Evolutionary conservation across 2,888 invertebrate species (phyloP).

Genomic region (Hirtodrosophila histrioides): DNA sequence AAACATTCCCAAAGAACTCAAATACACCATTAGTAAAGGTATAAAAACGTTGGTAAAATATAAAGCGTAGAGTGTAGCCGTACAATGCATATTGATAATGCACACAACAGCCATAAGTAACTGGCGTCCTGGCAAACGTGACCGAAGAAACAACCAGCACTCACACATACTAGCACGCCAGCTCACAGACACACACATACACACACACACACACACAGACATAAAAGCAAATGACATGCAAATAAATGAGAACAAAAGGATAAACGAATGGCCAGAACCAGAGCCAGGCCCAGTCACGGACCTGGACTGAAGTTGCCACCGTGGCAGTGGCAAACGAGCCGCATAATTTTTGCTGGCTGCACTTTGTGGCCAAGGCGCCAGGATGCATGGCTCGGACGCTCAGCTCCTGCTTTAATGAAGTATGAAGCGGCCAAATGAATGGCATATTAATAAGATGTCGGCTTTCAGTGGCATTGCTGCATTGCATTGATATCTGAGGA

Average conservation of each 20-base stretch:
- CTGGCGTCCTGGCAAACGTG: conserved; percentile 75
- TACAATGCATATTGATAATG: conserved; percentile 79
- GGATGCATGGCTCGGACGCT: conserved; percentile 36
- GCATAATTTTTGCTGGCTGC: conserved; percentile 77
- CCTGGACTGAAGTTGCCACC: conserved; percentile 24
- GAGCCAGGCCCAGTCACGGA: conserved; percentile 3
- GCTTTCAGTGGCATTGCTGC: conserved; percentile 48
- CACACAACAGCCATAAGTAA: conserved; percentile 75
- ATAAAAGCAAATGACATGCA: conserved; percentile 71
- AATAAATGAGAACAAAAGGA: conserved; percentile 78
- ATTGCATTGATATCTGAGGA: conserved; percentile 60
- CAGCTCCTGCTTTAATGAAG: conserved; percentile 73
- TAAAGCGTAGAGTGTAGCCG: conserved; percentile 29
- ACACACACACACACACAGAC: conserved; percentile 9
- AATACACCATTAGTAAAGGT: conserved; percentile 2
- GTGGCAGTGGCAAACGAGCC: conserved; percentile 73
- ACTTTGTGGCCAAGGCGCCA: conserved; percentile 72
- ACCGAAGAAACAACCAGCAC: conserved; percentile 47
- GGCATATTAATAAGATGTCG: conserved; percentile 80
- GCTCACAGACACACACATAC: conserved; percentile 7
- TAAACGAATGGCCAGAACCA: conserved; percentile 71
- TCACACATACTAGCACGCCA: too few species aligned
- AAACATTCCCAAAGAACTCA: not conserved
- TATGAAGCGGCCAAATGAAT: conserved; percentile 77
- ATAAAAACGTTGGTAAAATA: conserved; percentile 35